Conservation (phyloP, 2,888 invertebrate species). For the Machimus rusticus region DNA sequence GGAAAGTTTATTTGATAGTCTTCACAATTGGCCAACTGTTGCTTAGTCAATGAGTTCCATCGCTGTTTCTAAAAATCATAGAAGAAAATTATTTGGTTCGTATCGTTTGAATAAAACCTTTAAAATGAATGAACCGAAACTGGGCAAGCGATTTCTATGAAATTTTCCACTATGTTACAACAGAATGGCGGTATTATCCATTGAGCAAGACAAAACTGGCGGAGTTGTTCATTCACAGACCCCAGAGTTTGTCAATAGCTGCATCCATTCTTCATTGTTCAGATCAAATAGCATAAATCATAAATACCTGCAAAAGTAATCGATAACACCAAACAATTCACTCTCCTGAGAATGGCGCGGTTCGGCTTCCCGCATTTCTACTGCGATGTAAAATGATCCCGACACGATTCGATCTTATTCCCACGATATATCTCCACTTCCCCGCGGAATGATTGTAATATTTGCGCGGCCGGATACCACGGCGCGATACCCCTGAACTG, state of each 20-base stretch:
- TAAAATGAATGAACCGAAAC: not conserved
- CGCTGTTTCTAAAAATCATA: not conserved
- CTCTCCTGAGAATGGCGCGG: constrained; percentile 10
- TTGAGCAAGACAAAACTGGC: not conserved
- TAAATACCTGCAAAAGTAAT: constrained; percentile 27
- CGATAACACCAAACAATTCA: constrained; percentile 27
- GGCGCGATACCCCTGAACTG: not conserved
- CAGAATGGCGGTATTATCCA: not conserved
- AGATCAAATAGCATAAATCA: constrained; percentile 11
- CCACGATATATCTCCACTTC: constrained; percentile 44
- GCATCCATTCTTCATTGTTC: constrained; percentile 12
- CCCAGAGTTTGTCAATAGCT: not conserved
- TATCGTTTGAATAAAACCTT: not conserved
- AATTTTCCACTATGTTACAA: not conserved
- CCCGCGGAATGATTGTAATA: constrained; percentile 31
- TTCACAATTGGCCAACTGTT: not conserved
- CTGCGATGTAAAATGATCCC: constrained; percentile 44
- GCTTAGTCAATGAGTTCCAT: not conserved
- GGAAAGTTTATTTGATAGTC: not conserved
- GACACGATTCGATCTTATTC: constrained; percentile 47
- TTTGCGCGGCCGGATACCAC: not conserved
- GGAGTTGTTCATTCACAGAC: not conserved
- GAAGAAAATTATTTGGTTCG: not conserved
- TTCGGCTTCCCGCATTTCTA: constrained; percentile 41
- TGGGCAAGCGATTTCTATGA: not conserved